Conservation (phyloP, 2,113 vertebrate species). For the Cyphomyrus discorhynchus region DNA sequence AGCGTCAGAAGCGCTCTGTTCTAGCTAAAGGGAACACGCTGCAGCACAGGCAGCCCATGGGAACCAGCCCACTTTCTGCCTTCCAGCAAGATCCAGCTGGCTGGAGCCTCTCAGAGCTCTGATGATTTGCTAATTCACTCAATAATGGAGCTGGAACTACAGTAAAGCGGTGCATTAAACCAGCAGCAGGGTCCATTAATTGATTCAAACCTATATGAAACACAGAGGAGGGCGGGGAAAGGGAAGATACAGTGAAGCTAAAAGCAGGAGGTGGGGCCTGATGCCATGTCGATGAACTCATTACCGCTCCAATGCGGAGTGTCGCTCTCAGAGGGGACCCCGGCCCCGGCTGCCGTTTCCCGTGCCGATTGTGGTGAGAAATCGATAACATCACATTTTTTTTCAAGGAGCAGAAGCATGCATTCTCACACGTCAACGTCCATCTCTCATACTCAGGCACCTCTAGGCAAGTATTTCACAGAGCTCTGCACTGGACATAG, state of each 20-base stretch:
- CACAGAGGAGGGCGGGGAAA: slow-evolving; percentile 37
- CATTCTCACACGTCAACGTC: not conserved
- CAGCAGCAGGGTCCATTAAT: slow-evolving; percentile 48
- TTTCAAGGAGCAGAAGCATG: not conserved
- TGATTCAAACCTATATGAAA: slow-evolving; percentile 58
- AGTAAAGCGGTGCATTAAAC: slow-evolving; percentile 30
- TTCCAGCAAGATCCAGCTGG: slow-evolving; percentile 39
- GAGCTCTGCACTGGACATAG: not conserved
- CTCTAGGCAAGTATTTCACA: not conserved
- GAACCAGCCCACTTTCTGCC: slow-evolving; percentile 16
- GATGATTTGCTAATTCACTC: slow-evolving; percentile 55
- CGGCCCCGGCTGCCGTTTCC: not conserved
- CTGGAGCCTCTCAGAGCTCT: slow-evolving; percentile 45
- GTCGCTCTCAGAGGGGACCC: not conserved
- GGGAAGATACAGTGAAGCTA: slow-evolving; percentile 22
- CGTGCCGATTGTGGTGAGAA: not conserved
- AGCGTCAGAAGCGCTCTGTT: not conserved
- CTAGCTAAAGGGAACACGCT: not conserved
- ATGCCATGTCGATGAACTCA: not conserved
- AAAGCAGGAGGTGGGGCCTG: not conserved
- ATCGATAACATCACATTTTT: not conserved
- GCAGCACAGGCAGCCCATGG: not conserved
- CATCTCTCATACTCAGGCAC: not conserved
- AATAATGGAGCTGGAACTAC: slow-evolving; percentile 44
- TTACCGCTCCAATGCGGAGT: slow-evolving; percentile 18